Evolutionary conservation across 2,888 invertebrate species (phyloP).

Genomic region (Cenopis cana): DNA sequence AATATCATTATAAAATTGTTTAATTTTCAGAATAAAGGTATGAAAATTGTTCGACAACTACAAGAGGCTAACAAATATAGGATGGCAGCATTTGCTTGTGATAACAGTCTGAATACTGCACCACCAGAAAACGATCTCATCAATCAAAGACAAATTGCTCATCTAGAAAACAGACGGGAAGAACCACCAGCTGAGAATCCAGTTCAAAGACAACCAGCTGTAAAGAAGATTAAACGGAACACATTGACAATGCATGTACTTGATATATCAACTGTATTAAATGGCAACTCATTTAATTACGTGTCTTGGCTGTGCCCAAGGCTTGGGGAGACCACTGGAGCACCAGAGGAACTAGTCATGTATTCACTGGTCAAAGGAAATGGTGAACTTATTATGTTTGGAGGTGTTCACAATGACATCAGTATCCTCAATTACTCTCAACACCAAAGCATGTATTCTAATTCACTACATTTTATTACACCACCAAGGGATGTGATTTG

Average conservation of each 20-base stretch:
- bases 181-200: conserved; percentile 66
- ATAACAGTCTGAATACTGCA: conserved; percentile 64
- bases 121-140: conserved; percentile 78
- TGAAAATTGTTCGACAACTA: conserved; percentile 79
- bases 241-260: conserved; percentile 93
- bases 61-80: conserved; percentile 81
- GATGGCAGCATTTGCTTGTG: conserved; percentile 84
- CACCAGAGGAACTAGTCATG: conserved; percentile 95
- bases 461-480: conserved; percentile 90
- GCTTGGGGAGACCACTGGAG: conserved; percentile 87
- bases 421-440: conserved; percentile 85
- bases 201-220: conserved; percentile 72
- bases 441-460: conserved; percentile 88
- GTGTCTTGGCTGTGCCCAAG: conserved; percentile 89
- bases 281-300: conserved; percentile 86
- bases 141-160: conserved; percentile 79
- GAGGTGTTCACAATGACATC: conserved; percentile 95
- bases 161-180: conserved; percentile 73
- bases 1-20: conserved; percentile 22
- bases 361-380: conserved; percentile 95
- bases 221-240: conserved; percentile 87
- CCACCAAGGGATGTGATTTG: conserved; percentile 89
- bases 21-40: conserved; percentile 76
- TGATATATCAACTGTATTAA: conserved; percentile 90
- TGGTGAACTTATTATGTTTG: conserved; percentile 97